Evolutionary conservation across 1,140 invertebrate genomes (phyloP).

Genomic region (Lethocerus indicus): DNA sequence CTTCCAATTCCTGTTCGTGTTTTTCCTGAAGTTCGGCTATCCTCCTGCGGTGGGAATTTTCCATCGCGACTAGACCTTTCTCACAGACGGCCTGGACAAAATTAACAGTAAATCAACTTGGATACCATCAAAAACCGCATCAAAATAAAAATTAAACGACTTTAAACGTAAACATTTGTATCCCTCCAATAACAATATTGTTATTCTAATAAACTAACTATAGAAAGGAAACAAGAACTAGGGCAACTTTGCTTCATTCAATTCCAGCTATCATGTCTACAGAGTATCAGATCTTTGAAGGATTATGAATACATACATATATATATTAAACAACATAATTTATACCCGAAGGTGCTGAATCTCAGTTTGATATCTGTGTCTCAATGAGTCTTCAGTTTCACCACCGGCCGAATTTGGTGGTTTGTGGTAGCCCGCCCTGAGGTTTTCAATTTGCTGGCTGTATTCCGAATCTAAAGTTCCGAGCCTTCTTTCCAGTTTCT

Average conservation of each 20-base stretch:
- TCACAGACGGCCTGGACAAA: conserved; percentile 50
- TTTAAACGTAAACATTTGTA: too few relatives aligned
- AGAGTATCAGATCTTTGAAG: too few relatives aligned
- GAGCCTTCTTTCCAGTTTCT: conserved; percentile 43
- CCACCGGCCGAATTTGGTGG: conserved; percentile 14
- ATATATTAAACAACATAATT: background rate
- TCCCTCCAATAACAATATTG: too few relatives aligned
- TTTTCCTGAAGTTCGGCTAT: conserved; percentile 70
- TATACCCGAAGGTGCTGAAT: conserved; percentile 62
- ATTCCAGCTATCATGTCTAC: too few relatives aligned
- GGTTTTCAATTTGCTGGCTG: conserved; percentile 52
- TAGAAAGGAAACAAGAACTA: too few relatives aligned
- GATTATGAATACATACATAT: background rate
- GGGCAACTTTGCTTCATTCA: too few relatives aligned
- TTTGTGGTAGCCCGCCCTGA: conserved; percentile 48
- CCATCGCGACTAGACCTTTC: conserved; percentile 71
- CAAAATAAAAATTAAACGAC: too few relatives aligned
- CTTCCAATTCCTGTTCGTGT: conserved; percentile 56
- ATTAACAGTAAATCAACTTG: conserved; percentile 3
- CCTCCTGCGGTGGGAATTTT: conserved; percentile 70
- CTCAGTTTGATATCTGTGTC: conserved; percentile 64
- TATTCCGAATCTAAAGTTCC: conserved; percentile 58
- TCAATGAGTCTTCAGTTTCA: conserved; percentile 39
- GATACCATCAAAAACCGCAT: too few relatives aligned
- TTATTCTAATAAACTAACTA: too few relatives aligned